Percentiles rank a stretch among this genome's conserved stretches.
Evolutionary conservation across 2,113 vertebrate species (phyloP).

Genomic region (Phasianus colchicus): DNA sequence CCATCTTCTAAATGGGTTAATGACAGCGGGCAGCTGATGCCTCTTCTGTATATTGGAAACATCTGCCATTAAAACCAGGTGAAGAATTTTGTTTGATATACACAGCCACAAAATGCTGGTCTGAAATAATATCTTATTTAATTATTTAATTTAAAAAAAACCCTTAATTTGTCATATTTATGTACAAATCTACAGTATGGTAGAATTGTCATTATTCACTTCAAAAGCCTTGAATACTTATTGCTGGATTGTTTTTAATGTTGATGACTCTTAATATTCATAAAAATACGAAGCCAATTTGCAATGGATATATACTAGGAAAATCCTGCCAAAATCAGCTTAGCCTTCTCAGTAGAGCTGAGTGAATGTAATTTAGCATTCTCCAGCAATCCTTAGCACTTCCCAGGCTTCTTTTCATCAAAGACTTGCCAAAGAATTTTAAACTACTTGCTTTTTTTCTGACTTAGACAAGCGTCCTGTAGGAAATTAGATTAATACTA

Average conservation of each 20-base stretch:
- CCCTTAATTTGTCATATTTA: not conserved
- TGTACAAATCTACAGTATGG: not conserved
- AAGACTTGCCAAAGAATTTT: constrained; percentile 32
- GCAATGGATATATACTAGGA: not conserved
- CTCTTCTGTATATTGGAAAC: not conserved
- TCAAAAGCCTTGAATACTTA: not conserved
- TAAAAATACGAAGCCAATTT: constrained; percentile 11
- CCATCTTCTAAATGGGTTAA: not conserved
- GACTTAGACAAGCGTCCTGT: constrained; percentile 47
- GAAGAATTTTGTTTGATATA: not conserved
- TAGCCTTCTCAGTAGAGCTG: constrained; percentile 4
- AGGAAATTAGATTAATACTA: constrained; percentile 52
- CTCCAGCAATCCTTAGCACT: constrained; percentile 1
- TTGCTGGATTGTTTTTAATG: not conserved
- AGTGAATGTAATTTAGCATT: constrained; percentile 14
- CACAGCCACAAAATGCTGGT: not conserved
- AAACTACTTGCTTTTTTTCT: constrained; percentile 40
- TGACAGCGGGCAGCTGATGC: not conserved
- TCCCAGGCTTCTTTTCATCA: constrained; percentile 13
- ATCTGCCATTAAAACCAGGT: not conserved
- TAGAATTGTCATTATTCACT: not conserved
- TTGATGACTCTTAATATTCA: not conserved
- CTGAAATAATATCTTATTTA: not conserved
- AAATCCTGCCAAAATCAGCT: constrained; percentile 20
- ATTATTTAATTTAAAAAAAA: not conserved